Evolutionary conservation across 92 coral and sea anemone genomes (phyloP).

Genomic region (Epizoanthus stellaris): DNA sequence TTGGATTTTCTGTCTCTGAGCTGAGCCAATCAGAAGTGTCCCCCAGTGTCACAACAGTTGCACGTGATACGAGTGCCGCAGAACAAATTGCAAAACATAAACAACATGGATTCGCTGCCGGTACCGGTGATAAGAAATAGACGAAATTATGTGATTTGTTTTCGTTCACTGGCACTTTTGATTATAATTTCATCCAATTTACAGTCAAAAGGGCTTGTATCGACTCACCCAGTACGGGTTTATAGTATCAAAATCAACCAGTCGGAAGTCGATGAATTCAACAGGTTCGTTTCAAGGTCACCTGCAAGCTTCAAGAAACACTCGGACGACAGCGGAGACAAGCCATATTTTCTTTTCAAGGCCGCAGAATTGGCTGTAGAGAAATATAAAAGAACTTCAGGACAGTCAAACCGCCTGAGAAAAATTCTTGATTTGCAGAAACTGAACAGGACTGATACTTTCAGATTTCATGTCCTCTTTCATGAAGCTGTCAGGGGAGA

Average conservation of each 20-base stretch:
- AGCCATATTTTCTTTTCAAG: slow-evolving; percentile 62
- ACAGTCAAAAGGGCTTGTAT: background rate
- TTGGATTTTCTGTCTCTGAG: background rate
- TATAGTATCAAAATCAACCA: slow-evolving; percentile 17
- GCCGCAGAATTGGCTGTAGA: slow-evolving; percentile 83
- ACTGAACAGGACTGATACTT: background rate
- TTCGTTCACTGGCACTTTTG: background rate
- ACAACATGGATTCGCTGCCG: background rate
- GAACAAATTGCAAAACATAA: background rate
- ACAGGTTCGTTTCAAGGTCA: slow-evolving; percentile 44
- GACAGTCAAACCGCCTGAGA: slow-evolving; percentile 61
- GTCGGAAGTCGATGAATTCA: slow-evolving; percentile 36
- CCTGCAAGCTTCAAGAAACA: slow-evolving; percentile 29
- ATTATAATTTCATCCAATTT: background rate
- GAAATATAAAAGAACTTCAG: slow-evolving; percentile 22
- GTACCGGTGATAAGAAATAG: background rate
- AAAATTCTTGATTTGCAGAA: slow-evolving; percentile 24
- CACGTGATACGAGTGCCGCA: slow-evolving; percentile 7
- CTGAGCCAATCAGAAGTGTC: background rate
- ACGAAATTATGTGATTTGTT: background rate
- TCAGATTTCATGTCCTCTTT: background rate
- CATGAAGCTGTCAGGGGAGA: slow-evolving; percentile 10
- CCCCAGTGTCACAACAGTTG: background rate
- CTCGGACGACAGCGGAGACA: background rate
- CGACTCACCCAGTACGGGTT: slow-evolving; percentile 16